phyloP scores from a whole-genome alignment of 2,113 vertebrate species.

The Echinops telfairi region DNA sequence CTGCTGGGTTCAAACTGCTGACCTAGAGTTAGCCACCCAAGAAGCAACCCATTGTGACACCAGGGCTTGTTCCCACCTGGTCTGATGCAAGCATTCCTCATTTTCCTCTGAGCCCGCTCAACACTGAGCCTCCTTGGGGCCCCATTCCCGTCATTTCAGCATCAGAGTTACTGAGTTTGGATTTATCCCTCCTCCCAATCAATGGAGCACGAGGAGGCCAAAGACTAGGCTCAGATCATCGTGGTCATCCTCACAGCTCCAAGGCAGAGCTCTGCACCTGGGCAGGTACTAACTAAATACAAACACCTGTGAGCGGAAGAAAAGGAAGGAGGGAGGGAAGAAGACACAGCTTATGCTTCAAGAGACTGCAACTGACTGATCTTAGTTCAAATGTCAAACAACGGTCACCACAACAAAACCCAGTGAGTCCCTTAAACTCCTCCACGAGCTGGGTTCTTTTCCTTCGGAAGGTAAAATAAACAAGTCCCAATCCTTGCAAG shows the following conservation, averaged over 20 bases:
- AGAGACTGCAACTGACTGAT: not conserved
- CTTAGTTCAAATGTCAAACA: not conserved
- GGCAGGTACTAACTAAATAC: too few species aligned
- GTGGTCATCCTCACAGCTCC: not conserved
- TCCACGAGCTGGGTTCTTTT: not conserved
- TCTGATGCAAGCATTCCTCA: not conserved
- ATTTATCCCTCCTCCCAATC: not conserved
- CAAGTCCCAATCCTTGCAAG: conserved; percentile 18
- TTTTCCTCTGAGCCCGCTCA: not conserved
- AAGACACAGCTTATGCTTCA: not conserved
- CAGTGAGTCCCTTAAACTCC: not conserved
- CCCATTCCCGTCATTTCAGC: not conserved
- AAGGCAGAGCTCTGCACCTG: not conserved
- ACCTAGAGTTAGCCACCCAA: too few species aligned
- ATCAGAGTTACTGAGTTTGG: too few species aligned
- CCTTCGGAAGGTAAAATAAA: not conserved
- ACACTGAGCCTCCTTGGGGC: not conserved
- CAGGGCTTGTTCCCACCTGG: too few species aligned
- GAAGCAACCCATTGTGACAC: too few species aligned
- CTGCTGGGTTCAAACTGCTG: too few species aligned
- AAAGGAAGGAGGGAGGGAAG: not conserved
- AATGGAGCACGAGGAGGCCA: not conserved
- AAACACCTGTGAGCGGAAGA: not conserved
- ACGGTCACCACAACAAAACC: not conserved
- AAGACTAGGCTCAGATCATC: not conserved